Base-by-base conservation (phyloP, 1,140 invertebrate species). In the Drosophila asahinai region DNA sequence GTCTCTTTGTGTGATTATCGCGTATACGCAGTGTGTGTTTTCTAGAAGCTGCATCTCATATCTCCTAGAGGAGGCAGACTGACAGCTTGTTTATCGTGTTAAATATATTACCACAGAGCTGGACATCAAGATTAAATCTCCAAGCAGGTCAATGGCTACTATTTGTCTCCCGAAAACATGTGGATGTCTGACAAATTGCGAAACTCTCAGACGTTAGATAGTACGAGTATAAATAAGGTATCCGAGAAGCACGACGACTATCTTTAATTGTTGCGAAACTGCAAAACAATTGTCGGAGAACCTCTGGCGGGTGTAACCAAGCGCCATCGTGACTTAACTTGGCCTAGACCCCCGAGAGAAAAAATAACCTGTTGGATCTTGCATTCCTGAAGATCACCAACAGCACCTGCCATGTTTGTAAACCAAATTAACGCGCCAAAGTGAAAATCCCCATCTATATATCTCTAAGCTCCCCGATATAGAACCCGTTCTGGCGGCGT, bases 381-480 rank as follows among this genome's bases (percentile, higher is more conserved):
- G 77, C 64, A 78, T 78, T 78, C 75, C 76, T 52, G 64, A 70
- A 78, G 75, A 78, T 78, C 62, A 75, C 66, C 48, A 63, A 70
- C 66, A 75, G 57, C 62, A 70, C 66, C 54, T 38, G 48, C 48
- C 33, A 33, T 89, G 78, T 89, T 90, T 90, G 86, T 90, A 67
- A 79, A 68, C 66, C 48, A 79, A 89, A 89, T 89, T 90, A 89
- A 72, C 84, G 78, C 66, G 78, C 60, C 65, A 84, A 75, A 90
- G 84, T 89, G 81, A 89, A 90, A 89, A 90, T 76, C 63, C 45
- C 47, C 48, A 47, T 42, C 11, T 9, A 60, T 67, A 36, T 30
- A 57, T 36, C 52, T 58, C 38, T 38, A 45, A 40, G n/a, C 47
- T 43, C 40, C 30, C 22, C 48, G 49, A 60, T 58, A 36, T 47